Percentiles rank a stretch among this genome's conserved stretches.
Conservation (phyloP, 2,797 vertebrate genomes). For the Myotis pilosus region DNA sequence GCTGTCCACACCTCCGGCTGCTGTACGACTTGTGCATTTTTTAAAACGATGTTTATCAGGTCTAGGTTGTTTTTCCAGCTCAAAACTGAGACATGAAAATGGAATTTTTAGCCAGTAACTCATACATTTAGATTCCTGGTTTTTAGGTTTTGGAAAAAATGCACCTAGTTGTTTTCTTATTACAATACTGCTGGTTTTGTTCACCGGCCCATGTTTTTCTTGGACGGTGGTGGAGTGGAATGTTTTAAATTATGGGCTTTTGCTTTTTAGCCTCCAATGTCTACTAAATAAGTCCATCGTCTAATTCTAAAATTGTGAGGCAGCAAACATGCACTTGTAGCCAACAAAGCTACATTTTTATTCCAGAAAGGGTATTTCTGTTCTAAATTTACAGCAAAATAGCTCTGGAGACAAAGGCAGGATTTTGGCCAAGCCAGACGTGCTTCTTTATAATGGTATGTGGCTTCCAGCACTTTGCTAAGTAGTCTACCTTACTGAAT, state of each 20-base stretch:
- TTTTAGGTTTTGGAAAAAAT: slow-evolving; percentile 87
- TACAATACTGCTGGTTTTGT: slow-evolving; percentile 87
- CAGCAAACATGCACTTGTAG: slow-evolving; percentile 84
- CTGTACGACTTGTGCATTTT: slow-evolving; percentile 48
- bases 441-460: slow-evolving; percentile 79
- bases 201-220: slow-evolving; percentile 86
- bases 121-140: slow-evolving; percentile 83
- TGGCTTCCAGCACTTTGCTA: slow-evolving; percentile 76
- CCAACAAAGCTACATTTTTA: slow-evolving; percentile 85
- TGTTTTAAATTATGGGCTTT: slow-evolving; percentile 87
- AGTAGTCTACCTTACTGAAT: slow-evolving; percentile 76
- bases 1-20: slow-evolving; percentile 65
- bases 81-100: slow-evolving; percentile 80
- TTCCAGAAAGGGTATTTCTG: slow-evolving; percentile 83
- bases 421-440: slow-evolving; percentile 81
- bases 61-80: slow-evolving; percentile 71
- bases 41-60: slow-evolving; percentile 74
- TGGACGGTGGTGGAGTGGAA: slow-evolving; percentile 84
- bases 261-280: slow-evolving; percentile 85
- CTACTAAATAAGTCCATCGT: slow-evolving; percentile 87
- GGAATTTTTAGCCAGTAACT: slow-evolving; percentile 83
- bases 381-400: slow-evolving; percentile 86
- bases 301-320: slow-evolving; percentile 87
- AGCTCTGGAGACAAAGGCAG: slow-evolving; percentile 84
- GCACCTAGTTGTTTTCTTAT: slow-evolving; percentile 88